A percentile compares a stretch with the other conserved stretches of the same genome.
Conservation (phyloP, 2,113 vertebrate species). For the Anhinga rufa region DNA sequence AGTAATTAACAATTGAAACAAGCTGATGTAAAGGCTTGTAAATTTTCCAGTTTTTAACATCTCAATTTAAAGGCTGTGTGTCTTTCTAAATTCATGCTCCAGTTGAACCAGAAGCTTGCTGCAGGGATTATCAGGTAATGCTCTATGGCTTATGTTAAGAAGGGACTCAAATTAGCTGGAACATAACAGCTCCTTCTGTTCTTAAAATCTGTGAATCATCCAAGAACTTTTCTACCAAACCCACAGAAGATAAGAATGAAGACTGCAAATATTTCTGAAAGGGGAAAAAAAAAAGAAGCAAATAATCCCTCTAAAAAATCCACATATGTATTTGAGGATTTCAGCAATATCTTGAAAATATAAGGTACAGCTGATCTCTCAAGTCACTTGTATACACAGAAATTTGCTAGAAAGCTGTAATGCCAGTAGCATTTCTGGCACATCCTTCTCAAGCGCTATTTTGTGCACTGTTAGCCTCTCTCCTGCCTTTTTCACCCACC, state of each 20-base stretch:
- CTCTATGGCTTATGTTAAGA: conserved; percentile 2
- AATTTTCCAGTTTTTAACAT: background rate
- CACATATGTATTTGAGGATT: background rate
- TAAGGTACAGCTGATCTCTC: background rate
- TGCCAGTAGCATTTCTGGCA: background rate
- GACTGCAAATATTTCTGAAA: background rate
- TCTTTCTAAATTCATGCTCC: background rate
- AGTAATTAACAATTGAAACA: background rate
- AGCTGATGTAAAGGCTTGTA: background rate
- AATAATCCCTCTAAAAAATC: background rate
- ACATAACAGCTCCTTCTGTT: conserved; percentile 7
- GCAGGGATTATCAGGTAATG: background rate
- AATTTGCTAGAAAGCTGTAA: background rate
- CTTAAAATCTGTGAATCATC: conserved; percentile 20
- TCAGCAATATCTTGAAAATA: background rate
- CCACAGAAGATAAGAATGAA: conserved; percentile 6
- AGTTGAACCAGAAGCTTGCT: background rate
- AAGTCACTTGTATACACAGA: background rate
- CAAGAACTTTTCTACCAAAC: conserved; percentile 1
- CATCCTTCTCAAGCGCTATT: background rate
- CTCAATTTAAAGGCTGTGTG: background rate
- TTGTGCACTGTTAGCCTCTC: background rate
- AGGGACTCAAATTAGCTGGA: conserved; percentile 26
- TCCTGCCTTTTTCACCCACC: background rate
- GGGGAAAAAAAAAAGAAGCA: background rate